These are phyloP conservation scores for Andrena camellia DNA, from an alignment of 2,888 invertebrate genomes.

Conservation along the genomic window DNA sequence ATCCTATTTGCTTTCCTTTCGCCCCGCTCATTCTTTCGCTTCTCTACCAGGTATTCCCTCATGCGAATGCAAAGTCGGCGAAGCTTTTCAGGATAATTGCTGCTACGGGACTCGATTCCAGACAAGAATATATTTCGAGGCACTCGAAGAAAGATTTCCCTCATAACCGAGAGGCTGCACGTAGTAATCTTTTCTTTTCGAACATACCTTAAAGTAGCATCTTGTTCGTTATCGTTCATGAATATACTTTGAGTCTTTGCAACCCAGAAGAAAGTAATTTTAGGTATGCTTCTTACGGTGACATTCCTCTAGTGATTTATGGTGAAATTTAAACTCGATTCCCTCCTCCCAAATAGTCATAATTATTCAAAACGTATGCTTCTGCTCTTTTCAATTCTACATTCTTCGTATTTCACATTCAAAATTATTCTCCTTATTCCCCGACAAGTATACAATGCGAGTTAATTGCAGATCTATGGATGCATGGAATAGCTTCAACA, in stretches of 20 bases:
- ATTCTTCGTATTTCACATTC: too few species aligned
- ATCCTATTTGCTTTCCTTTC: conserved; percentile 18
- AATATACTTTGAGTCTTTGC: conserved; percentile 38
- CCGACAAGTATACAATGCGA: too few species aligned
- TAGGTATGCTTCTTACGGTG: not conserved
- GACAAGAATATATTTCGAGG: conserved; percentile 70
- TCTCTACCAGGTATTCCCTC: conserved; percentile 63
- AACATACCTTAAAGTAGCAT: conserved; percentile 53
- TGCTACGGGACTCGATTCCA: conserved; percentile 71
- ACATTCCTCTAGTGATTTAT: not conserved
- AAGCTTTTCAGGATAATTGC: conserved; percentile 76
- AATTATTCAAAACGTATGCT: too few species aligned
- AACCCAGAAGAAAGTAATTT: not conserved
- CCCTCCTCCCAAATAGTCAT: too few species aligned
- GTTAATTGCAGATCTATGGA: too few species aligned
- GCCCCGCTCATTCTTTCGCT: conserved; percentile 28
- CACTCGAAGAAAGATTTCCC: conserved; percentile 64
- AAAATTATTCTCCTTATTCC: too few species aligned
- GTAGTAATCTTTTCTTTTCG: conserved; percentile 67
- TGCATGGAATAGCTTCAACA: not conserved
- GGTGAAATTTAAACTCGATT: too few species aligned
- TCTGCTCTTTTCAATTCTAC: too few species aligned
- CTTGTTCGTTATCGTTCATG: conserved; percentile 65
- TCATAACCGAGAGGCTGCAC: conserved; percentile 56
- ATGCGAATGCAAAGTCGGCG: conserved; percentile 74